Conservation (phyloP, 1,140 invertebrate species). For the Drosophila kanapiae region DNA sequence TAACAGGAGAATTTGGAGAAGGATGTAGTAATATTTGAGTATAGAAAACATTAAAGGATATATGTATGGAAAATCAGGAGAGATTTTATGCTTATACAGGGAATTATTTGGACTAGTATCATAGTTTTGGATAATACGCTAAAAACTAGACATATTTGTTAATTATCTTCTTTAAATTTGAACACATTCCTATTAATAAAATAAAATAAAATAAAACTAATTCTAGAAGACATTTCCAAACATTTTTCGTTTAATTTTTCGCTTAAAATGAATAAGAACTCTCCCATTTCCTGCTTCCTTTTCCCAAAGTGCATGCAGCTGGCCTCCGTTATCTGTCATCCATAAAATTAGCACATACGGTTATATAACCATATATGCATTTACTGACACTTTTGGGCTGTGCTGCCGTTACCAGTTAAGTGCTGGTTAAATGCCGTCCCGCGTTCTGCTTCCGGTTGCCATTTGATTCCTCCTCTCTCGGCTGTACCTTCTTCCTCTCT, state of each 20-base stretch:
- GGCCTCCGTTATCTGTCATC: conserved; percentile 25
- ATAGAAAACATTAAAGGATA: background rate
- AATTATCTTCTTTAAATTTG: background rate
- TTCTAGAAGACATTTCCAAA: background rate
- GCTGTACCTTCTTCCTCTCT: conserved; percentile 21
- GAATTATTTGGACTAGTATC: background rate
- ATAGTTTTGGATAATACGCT: background rate
- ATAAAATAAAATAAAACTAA: background rate
- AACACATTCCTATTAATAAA: background rate
- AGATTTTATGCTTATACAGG: background rate
- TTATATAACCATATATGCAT: conserved; percentile 35
- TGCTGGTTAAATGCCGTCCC: conserved; percentile 20
- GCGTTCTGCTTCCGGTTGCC: conserved; percentile 42
- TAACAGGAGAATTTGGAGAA: background rate
- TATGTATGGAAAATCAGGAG: background rate
- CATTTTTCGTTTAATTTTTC: too few relatives aligned
- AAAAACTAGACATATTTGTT: background rate
- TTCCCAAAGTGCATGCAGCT: conserved; percentile 17
- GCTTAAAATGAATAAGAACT: background rate
- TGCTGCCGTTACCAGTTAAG: conserved; percentile 18
- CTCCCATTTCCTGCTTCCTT: background rate
- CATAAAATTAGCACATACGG: conserved; percentile 47
- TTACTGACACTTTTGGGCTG: conserved; percentile 30
- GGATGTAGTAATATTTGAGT: too few relatives aligned
- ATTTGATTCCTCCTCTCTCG: conserved; percentile 35